Evolutionary conservation across 1,140 invertebrate genomes (phyloP).

Genomic region (Drosophila varians): DNA sequence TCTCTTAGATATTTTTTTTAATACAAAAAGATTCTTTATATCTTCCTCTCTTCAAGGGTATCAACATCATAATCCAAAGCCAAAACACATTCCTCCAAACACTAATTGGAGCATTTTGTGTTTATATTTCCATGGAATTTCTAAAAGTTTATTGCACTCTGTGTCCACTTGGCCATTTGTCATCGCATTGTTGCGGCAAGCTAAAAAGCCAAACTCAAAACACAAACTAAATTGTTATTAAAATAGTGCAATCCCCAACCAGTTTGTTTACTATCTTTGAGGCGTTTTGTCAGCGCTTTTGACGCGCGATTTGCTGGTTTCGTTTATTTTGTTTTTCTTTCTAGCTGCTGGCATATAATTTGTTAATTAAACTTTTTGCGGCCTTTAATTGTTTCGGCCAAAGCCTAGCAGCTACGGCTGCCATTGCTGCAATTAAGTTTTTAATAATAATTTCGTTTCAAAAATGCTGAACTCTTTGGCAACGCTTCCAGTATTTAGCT

Average conservation of each 20-base stretch:
- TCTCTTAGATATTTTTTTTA: no score
- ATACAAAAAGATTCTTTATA: no score
- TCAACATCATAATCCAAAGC: conserved; percentile 12
- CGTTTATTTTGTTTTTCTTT: conserved; percentile 32
- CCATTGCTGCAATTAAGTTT: conserved; percentile 66
- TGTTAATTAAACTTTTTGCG: conserved; percentile 63
- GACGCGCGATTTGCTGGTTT: conserved; percentile 38
- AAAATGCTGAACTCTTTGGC: conserved; percentile 67
- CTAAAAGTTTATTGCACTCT: conserved; percentile 71
- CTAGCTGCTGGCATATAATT: conserved; percentile 49
- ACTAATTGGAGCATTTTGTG: conserved; percentile 57
- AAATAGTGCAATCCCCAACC: conserved; percentile 54
- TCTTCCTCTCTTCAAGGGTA: conserved; percentile 28
- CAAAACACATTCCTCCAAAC: conserved; percentile 18
- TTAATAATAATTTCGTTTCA: conserved; percentile 69
- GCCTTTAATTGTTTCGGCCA: conserved; percentile 71
- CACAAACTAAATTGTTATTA: conserved; percentile 18
- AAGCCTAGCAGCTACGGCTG: conserved; percentile 47
- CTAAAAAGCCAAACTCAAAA: conserved; percentile 4
- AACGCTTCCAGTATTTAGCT: conserved; percentile 29
- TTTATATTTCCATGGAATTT: conserved; percentile 72
- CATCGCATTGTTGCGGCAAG: conserved; percentile 29
- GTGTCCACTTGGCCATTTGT: conserved; percentile 30
- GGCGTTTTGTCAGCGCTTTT: conserved; percentile 61
- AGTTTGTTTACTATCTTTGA: conserved; percentile 41